Base-by-base conservation (phyloP, 2,888 invertebrate genomes). In the Argyra leucocephala region DNA sequence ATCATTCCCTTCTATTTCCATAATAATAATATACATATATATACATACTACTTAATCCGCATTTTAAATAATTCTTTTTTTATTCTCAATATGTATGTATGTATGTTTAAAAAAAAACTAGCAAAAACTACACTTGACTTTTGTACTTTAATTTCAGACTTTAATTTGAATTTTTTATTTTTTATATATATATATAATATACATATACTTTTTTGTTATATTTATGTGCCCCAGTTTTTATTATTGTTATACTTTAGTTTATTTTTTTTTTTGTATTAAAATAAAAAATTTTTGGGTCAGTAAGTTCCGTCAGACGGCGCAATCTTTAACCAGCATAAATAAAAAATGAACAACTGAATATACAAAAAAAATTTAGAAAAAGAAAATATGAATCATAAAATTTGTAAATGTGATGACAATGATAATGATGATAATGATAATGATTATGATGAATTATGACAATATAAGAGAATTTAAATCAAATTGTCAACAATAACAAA, bases 251-350 rank as follows among this genome's bases (percentile, higher is more conserved):
- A 12, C 18, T 48, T n/a, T n/a, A 18, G 31, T 31, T 31, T 37
- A 37, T 3, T 18, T n/a, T 18, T 48, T 48, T 5, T 15, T 48
- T 48, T 48, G 48, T 48, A 48, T 48, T 48, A n/a, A 48, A 48
- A 15, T 18, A 18, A 5, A n/a, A 48, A 15, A 2, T 48, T 48
- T 48, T 48, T 48, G 48, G 48, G 48, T 48, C 48, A 48, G 48
- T 48, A 48, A 48, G 48, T 48, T 48, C 48, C 48, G 48, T 48
- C 48, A 48, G 48, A 48, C 48, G 48, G 18, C 48, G 48, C 48
- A 18, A 48, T 48, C 48, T 48, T 48, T 48, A 48, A 48, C n/a
- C 48, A 48, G 15, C 48, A 48, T 48, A 48, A 48, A 37, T 9
- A 37, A 37, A 48, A 48, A 15, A 15, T 48, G 15, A 48, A 48